These are phyloP conservation scores for Ganaspis sp. DNA, from an alignment of 1,140 invertebrate species.

Conservation along the genomic window DNA sequence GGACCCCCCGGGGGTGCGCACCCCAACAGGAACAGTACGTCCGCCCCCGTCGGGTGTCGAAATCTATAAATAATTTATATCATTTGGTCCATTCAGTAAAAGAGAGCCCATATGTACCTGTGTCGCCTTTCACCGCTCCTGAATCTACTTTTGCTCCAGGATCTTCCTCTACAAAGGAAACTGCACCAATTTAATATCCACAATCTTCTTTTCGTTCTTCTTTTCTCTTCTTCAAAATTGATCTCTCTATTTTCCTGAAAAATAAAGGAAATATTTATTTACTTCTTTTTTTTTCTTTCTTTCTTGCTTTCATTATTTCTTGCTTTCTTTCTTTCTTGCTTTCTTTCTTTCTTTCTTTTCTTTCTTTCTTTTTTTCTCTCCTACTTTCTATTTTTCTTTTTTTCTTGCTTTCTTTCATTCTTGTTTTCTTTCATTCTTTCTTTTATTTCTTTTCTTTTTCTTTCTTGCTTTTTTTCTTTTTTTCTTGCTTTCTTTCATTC, in stretches of 20 bases:
- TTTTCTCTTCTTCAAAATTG: neutral
- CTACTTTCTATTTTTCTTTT: no score
- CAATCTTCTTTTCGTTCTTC: neutral
- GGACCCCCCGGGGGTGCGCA: slow-evolving; percentile 68
- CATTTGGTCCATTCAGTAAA: slow-evolving; percentile 74
- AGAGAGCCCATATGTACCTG: slow-evolving; percentile 74
- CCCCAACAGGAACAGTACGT: slow-evolving; percentile 60
- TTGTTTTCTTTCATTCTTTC: no score
- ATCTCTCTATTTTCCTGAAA: neutral
- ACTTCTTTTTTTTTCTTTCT: neutral
- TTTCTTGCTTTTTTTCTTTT: no score
- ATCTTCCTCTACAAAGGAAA: slow-evolving; percentile 14
- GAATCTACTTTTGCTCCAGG: slow-evolving; percentile 49
- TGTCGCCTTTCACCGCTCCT: slow-evolving; percentile 71
- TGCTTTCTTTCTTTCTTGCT: no score
- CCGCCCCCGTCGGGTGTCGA: slow-evolving; percentile 69
- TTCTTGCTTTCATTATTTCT: no score
- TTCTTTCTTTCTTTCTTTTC: no score
- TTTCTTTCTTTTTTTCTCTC: no score
- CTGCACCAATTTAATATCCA: neutral
- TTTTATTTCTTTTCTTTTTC: no score
- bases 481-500: no score
- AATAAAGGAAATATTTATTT: neutral
- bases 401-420: no score
- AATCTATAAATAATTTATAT: slow-evolving; percentile 78